Percentiles rank a stretch among this genome's conserved stretches.
phyloP scores from a whole-genome alignment of 2,113 vertebrate species.

The Caloenas nicobarica region DNA sequence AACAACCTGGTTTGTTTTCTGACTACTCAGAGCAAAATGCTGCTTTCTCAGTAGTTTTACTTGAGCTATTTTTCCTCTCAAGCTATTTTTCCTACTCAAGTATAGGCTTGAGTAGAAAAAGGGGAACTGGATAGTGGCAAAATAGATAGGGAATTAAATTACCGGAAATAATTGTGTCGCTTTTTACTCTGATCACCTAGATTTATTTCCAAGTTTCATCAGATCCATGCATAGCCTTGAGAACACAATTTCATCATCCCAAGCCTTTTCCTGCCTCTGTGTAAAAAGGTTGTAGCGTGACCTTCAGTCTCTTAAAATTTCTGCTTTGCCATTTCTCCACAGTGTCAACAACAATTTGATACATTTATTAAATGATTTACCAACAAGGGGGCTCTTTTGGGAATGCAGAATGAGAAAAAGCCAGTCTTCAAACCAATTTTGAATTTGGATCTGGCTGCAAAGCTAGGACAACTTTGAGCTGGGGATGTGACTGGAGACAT shows the following conservation, averaged over 20 bases:
- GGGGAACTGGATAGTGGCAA: neutral
- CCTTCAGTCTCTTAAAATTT: neutral
- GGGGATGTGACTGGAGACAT: neutral
- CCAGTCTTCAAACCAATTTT: neutral
- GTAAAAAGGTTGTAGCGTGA: neutral
- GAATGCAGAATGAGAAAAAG: neutral
- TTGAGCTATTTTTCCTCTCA: neutral
- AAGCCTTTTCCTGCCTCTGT: neutral
- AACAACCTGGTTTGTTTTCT: neutral
- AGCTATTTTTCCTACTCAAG: no score
- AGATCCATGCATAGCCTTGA: neutral
- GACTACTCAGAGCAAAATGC: neutral
- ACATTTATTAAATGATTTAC: neutral
- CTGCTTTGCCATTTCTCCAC: neutral
- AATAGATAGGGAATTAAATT: neutral
- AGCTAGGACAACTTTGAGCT: neutral
- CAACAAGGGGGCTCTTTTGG: neutral
- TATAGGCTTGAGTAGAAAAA: neutral
- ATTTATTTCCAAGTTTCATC: neutral
- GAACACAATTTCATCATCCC: neutral
- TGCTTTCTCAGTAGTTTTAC: neutral
- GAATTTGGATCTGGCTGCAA: neutral
- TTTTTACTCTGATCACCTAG: neutral
- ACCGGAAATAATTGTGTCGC: neutral
- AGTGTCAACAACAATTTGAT: rapidly evolving